Evolutionary conservation across 92 coral and sea anemone genomes (phyloP).

Genomic region (Porites divaricata): DNA sequence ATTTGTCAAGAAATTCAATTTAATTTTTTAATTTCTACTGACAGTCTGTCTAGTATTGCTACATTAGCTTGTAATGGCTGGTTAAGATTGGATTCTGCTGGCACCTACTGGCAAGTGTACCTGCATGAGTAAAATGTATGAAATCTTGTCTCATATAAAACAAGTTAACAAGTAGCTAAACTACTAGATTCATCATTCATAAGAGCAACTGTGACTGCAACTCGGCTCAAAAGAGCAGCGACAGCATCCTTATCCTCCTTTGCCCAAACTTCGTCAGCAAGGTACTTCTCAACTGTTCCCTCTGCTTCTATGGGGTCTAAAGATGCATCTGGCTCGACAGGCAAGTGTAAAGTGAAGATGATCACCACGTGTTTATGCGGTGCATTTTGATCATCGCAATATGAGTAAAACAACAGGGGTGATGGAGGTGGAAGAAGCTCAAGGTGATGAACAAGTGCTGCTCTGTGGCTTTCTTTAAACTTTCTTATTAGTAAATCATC

Average conservation of each 20-base stretch:
- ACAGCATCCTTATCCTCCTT: conserved; percentile 70
- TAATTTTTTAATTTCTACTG: no score
- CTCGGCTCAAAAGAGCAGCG: conserved; percentile 84
- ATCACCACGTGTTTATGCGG: conserved; percentile 75
- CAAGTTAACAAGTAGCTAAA: no score
- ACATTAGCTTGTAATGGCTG: no score
- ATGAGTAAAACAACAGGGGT: conserved; percentile 77
- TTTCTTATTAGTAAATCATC: conserved; percentile 52
- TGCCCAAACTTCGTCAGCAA: conserved; percentile 74
- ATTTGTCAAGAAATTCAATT: no score
- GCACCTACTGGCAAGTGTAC: no score
- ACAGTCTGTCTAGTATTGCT: no score
- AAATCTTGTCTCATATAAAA: no score
- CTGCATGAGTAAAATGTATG: no score
- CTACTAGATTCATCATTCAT: conserved; percentile 65
- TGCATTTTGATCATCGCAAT: conserved; percentile 92
- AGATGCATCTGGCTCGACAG: conserved; percentile 61
- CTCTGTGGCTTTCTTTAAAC: conserved; percentile 62
- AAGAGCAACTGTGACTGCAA: conserved; percentile 85
- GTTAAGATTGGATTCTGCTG: no score
- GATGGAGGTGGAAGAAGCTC: conserved; percentile 85
- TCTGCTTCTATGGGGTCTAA: conserved; percentile 68
- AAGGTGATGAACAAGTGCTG: conserved; percentile 72
- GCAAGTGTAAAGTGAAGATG: conserved; percentile 87
- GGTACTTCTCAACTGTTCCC: conserved; percentile 69